Conservation (phyloP, 2,888 invertebrate genomes). For the Ormyrus rosae region DNA sequence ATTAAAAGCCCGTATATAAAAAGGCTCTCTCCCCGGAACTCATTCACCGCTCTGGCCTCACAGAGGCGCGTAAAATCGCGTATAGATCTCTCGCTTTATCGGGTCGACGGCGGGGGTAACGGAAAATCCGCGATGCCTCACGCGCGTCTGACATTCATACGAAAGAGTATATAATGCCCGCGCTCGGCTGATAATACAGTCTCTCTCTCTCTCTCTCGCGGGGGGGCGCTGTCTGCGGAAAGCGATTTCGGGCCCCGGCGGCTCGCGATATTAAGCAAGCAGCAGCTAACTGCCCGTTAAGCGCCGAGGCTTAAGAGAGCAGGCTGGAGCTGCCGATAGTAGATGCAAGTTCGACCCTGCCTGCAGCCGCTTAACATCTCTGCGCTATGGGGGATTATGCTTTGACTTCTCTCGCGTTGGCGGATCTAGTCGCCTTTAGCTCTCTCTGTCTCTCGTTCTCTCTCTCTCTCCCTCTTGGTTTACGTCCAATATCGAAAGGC, state of each 20-base stretch:
- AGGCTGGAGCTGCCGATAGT: conserved; percentile 22
- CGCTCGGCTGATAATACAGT: not conserved
- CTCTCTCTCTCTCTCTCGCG: not conserved
- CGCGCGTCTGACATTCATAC: conserved; percentile 21
- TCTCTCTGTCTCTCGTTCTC: not conserved
- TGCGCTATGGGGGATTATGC: conserved; percentile 23
- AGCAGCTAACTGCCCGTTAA: conserved; percentile 44
- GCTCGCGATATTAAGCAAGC: conserved; percentile 44
- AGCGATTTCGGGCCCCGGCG: conserved; percentile 30
- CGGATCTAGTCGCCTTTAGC: no score
- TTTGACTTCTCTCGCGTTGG: conserved; percentile 6
- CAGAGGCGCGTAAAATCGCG: not conserved
- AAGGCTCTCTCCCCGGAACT: not conserved
- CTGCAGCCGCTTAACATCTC: conserved; percentile 30
- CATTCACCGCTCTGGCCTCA: not conserved
- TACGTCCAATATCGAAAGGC: conserved; percentile 7
- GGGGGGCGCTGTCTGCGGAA: conserved; percentile 7
- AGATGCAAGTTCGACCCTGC: conserved; percentile 9
- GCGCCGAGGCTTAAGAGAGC: conserved; percentile 26
- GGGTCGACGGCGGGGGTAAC: not conserved
- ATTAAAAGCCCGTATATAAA: conserved; percentile 24
- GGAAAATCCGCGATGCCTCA: conserved; percentile 41
- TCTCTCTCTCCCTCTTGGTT: not conserved
- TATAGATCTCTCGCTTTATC: not conserved
- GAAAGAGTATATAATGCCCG: conserved; percentile 1